Evolutionary conservation across 2,113 vertebrate genomes (phyloP), one percentile per base, ranked within the genome.

Genomic region (Benitochromis conjunctus): DNA sequence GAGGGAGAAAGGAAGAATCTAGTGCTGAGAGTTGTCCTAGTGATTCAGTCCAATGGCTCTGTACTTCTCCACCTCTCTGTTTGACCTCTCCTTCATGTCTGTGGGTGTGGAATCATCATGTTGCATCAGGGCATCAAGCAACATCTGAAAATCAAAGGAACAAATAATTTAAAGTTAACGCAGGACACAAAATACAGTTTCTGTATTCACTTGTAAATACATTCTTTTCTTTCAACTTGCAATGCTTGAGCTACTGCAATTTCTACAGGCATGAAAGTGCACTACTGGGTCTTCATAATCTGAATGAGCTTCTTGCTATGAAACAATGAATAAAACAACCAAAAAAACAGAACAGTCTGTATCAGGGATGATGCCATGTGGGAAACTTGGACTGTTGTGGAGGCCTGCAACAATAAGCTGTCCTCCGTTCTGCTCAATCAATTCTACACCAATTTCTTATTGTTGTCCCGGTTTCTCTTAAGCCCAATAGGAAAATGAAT

Each of bases 41-140:
- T 80, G 80, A 57, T 86, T 84, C 62, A 56, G 79, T 89, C 41
- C 55, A 79, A 77, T 78, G 57, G 85, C 64, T 85, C 79, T 69
- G 26, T 26, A 79, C 58, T 82, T 80, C 82, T 83, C 77, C 71
- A 13, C 84, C 62, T 69, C 74, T 66, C 83, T 84, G 76, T 80
- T 29, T 19, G 29, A 13, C 41, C 60, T 55, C 69, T 79, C 54
- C 51, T 66, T 62, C 82, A 79, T 26, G 71, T 84, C 74, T 79
- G 58, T 80, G 56, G 62, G 84, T 88, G 94, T 91, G 81, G 85
- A 92, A 93, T 95, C 80, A 92, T 94, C 91, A 21, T 11, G 82
- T 91, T 83, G 94, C 85, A 24, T 89, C 18, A 43, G 38, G 89
- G 69, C 38, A 77, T 99, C 97, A 98, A 95, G 98, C 95, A 92